Percentiles rank a stretch among this genome's conserved stretches.
Conservation (phyloP, 2,888 invertebrate species). For the Kryphioiulus occultus region DNA sequence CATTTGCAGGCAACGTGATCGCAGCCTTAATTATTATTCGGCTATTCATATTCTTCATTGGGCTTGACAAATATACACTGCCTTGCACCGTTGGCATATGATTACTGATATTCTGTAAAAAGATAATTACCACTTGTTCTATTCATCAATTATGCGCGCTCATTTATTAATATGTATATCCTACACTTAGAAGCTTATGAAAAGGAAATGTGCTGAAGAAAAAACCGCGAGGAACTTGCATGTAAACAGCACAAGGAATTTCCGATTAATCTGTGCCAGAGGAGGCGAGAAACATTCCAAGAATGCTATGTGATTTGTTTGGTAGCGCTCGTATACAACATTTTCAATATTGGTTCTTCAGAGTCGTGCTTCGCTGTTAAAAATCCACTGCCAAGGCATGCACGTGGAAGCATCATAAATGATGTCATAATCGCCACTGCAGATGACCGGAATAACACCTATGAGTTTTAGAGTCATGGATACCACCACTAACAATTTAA, state of each 20-base stretch:
- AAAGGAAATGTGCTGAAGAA: background rate
- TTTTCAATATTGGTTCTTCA: background rate
- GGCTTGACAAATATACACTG: slow-evolving; percentile 14
- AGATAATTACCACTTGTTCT: slow-evolving; percentile 23
- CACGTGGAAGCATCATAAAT: no score
- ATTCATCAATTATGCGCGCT: background rate
- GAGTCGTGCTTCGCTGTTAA: background rate
- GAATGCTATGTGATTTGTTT: background rate
- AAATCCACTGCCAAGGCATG: background rate
- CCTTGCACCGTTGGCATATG: slow-evolving; percentile 1
- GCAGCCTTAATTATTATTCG: slow-evolving; percentile 6
- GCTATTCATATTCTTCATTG: slow-evolving; percentile 23
- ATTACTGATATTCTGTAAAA: slow-evolving; percentile 2
- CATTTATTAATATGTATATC: slow-evolving; percentile 12
- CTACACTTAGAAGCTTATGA: slow-evolving; percentile 4
- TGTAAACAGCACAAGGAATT: background rate
- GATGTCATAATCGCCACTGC: no score
- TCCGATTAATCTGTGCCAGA: background rate
- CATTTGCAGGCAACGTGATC: slow-evolving; percentile 8
- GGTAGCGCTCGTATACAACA: background rate
- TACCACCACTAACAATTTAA: no score
- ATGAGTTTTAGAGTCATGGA: no score
- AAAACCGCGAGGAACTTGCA: background rate
- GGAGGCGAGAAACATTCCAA: background rate
- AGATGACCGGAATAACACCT: no score